A percentile compares a stretch with the other conserved stretches of the same genome.
Conservation (phyloP, 2,888 invertebrate genomes). For the Clitarchus hookeri region DNA sequence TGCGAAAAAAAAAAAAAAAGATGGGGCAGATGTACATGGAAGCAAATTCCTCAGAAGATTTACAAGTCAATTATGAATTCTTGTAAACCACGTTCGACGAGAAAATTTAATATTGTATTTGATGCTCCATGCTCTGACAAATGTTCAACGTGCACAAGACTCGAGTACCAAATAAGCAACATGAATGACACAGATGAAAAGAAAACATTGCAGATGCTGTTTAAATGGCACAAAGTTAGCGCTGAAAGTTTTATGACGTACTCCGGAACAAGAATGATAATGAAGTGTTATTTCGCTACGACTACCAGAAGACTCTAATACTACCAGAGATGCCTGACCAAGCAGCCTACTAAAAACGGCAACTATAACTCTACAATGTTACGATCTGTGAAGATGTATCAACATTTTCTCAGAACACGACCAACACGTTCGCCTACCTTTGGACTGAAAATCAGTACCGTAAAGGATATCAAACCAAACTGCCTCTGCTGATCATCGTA, state of each 20-base stretch:
- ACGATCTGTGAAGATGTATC: slow-evolving; percentile 49
- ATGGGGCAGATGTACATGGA: slow-evolving; percentile 6
- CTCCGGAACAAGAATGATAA: slow-evolving; percentile 40
- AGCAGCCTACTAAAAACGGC: slow-evolving; percentile 49
- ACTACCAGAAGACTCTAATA: slow-evolving; percentile 49
- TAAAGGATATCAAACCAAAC: slow-evolving; percentile 10
- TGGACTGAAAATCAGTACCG: neutral
- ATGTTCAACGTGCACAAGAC: slow-evolving; percentile 17
- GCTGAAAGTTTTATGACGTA: slow-evolving; percentile 44
- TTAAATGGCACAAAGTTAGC: slow-evolving; percentile 42
- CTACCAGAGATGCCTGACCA: slow-evolving; percentile 50
- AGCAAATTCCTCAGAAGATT: slow-evolving; percentile 12
- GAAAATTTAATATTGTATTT: slow-evolving; percentile 3
- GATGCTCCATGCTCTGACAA: neutral
- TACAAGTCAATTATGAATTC: neutral
- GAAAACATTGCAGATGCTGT: neutral
- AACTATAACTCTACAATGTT: slow-evolving; percentile 49
- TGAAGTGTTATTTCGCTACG: slow-evolving; percentile 46
- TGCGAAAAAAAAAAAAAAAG: neutral
- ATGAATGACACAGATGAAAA: slow-evolving; percentile 4
- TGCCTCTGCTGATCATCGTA: neutral
- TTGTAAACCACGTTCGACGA: neutral
- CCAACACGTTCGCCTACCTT: slow-evolving; percentile 20
- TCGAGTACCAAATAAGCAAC: neutral
- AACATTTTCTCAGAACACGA: slow-evolving; percentile 35